Base-by-base conservation (phyloP, 2,113 vertebrate species). In the Bostrychus sinensis region DNA sequence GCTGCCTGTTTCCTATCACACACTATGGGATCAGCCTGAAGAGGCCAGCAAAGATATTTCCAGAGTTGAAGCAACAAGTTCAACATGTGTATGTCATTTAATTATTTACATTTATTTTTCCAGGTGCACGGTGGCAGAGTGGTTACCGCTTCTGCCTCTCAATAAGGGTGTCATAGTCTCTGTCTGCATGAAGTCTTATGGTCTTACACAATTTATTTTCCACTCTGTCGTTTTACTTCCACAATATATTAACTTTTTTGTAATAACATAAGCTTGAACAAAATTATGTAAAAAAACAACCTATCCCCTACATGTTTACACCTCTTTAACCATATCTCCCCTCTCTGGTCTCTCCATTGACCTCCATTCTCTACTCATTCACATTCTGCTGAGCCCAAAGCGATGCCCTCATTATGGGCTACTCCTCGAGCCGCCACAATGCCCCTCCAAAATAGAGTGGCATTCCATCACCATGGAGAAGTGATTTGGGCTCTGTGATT, bases 401-500 rank as follows among this genome's bases (percentile, higher is more conserved):
- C 72, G 51, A 78, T 82, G 70, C 71, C 79, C 72, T 86, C 84
- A 86, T 87, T 89, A 86, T 58, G 62, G 66, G 62, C 81, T 80
- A 61, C 77, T 85, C 72, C 67, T 71, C 71, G 67, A 73, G 48
- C 58, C 51, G 13, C 51, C 58, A 90, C 84, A 91, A 88, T 86
- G 75, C 70, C 71, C 58, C 72, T 72, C 70, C 66, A 70, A 53
- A 77, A 56, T 46, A 66, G 68, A 87, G 78, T 72, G 78, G 82
- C 85, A 91, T 91, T 88, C 90, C 87, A 84, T 91, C 45, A 3
- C 90, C 89, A 90, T 87, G 83, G 90, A 87, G 85, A 90, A 67
- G 66, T 61, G 57, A 68, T 75, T 34, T 43, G 3, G 28, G 56
- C 80, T 50, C 85, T 43, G 62, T 66, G 78, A 87, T 86, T 90